Evolutionary conservation across 2,888 invertebrate species (phyloP).

Genomic region (Tillus elongatus): DNA sequence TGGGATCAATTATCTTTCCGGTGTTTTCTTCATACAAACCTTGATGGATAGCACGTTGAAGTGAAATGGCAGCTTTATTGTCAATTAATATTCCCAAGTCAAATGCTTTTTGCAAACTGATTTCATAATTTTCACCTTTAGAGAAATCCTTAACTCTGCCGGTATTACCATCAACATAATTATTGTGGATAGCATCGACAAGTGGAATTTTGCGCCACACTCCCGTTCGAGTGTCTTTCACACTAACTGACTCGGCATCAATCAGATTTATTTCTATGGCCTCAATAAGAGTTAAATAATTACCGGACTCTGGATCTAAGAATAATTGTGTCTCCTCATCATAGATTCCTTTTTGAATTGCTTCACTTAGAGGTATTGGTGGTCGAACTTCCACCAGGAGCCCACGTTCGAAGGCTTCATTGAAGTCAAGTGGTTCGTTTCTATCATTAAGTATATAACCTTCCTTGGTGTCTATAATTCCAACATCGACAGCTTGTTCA

Average conservation of each 20-base stretch:
- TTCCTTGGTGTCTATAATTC: conserved; percentile 64
- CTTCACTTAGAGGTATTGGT: conserved; percentile 73
- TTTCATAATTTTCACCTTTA: conserved; percentile 52
- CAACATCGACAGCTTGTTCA: conserved; percentile 69
- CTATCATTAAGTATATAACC: conserved; percentile 59
- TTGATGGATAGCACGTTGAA: conserved; percentile 78
- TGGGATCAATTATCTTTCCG: conserved; percentile 75
- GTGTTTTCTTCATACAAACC: conserved; percentile 73
- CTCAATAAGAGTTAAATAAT: conserved; percentile 68
- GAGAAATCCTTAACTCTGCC: conserved; percentile 63
- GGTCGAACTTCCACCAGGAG: conserved; percentile 71
- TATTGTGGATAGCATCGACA: conserved; percentile 66
- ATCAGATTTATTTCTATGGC: conserved; percentile 74
- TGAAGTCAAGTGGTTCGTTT: conserved; percentile 57
- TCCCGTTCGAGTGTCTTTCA: conserved; percentile 67
- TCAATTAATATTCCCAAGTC: conserved; percentile 72
- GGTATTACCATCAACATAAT: conserved; percentile 63
- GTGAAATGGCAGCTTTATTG: conserved; percentile 68
- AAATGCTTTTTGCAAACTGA: conserved; percentile 68
- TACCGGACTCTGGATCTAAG: conserved; percentile 71
- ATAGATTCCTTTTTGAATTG: conserved; percentile 71
- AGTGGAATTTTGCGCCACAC: conserved; percentile 69
- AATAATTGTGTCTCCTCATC: conserved; percentile 71
- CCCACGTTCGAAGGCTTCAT: conserved; percentile 78
- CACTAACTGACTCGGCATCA: conserved; percentile 74